Conservation (phyloP, 2,113 vertebrate genomes). For the Polypterus senegalus region DNA sequence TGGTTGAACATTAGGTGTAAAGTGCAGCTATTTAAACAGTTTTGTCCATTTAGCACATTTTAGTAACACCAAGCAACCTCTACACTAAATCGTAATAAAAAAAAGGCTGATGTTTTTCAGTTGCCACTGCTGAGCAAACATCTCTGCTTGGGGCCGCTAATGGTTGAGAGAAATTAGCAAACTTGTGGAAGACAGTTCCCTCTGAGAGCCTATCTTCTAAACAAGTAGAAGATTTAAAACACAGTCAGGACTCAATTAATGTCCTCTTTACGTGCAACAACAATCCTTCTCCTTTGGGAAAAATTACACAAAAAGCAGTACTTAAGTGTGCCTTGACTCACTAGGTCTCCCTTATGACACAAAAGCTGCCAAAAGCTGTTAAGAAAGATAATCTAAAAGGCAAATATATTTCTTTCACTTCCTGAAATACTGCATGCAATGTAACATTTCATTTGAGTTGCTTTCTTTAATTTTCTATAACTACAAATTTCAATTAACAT, state of each 20-base stretch:
- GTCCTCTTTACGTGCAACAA: conserved; percentile 36
- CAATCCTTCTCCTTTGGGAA: conserved; percentile 50
- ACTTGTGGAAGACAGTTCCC: conserved; percentile 40
- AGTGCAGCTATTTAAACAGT: no score
- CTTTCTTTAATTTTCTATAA: no score
- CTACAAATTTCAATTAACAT: no score
- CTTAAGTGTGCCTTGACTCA: conserved; percentile 40
- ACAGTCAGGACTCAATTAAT: conserved; percentile 33
- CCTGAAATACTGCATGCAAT: no score
- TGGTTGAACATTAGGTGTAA: no score
- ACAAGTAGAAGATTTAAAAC: conserved; percentile 47
- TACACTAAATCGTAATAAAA: neutral
- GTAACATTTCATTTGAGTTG: no score
- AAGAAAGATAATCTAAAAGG: no score
- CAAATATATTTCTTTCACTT: no score
- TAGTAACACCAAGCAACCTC: no score
- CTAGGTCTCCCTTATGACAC: neutral
- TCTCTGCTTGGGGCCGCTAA: conserved; percentile 53
- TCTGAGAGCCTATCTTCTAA: conserved; percentile 43
- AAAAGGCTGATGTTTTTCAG: neutral
- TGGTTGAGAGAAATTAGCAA: conserved; percentile 50
- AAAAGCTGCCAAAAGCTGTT: no score
- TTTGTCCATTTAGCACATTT: no score
- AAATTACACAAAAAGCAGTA: conserved; percentile 45
- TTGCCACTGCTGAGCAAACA: conserved; percentile 22